These are phyloP conservation scores for Aphis craccivora DNA, from an alignment of 1,140 invertebrate species.

Conservation along the genomic window DNA sequence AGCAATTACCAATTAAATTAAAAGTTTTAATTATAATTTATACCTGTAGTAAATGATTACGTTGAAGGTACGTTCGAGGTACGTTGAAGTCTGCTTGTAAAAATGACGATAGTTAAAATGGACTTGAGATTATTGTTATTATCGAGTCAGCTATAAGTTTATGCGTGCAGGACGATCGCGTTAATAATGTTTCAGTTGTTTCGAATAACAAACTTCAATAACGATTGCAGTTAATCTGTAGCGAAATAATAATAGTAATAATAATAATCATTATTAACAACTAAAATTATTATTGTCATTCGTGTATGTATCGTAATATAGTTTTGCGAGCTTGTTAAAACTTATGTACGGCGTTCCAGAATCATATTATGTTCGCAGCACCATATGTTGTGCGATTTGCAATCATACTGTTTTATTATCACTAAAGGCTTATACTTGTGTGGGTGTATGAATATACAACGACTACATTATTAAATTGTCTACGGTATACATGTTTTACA, in stretches of 20 bases:
- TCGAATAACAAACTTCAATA: neutral
- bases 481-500: neutral
- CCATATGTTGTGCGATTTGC: neutral
- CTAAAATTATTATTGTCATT: neutral
- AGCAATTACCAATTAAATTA: neutral
- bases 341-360: neutral
- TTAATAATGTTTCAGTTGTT: neutral
- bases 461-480: neutral
- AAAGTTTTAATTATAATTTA: too few species aligned
- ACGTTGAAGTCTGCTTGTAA: neutral
- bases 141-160: neutral
- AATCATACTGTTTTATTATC: neutral
- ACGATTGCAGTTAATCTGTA: neutral
- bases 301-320: neutral
- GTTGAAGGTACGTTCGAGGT: too few species aligned
- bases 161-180: neutral
- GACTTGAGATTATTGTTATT: neutral
- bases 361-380: neutral
- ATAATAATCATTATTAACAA: neutral
- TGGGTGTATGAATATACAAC: neutral
- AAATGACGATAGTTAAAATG: neutral
- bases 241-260: neutral
- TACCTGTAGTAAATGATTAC: neutral
- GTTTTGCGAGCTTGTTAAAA: slow-evolving; percentile 3
- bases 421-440: neutral